Conservation (phyloP, 2,113 vertebrate species). For the Apistogramma diplotaenia region DNA sequence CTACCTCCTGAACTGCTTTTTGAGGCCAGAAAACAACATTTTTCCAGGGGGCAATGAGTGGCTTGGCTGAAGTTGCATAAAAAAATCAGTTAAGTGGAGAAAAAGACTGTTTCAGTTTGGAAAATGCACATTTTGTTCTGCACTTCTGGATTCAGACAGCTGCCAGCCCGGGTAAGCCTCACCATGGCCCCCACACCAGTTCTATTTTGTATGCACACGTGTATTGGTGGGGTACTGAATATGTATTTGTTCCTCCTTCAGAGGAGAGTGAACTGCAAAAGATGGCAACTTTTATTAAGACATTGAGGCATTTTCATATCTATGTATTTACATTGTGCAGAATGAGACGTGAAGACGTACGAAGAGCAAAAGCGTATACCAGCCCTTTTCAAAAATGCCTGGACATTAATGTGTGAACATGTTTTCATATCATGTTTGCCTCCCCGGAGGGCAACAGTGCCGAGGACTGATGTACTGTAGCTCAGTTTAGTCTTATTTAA, state of each 20-base stretch:
- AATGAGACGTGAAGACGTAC: not conserved
- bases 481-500: not conserved
- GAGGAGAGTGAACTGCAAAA: not conserved
- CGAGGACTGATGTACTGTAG: not conserved
- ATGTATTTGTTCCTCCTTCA: not conserved
- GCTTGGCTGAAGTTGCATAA: not conserved
- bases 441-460: not conserved
- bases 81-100: not conserved
- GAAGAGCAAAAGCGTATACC: not conserved
- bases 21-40: not conserved
- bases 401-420: not conserved
- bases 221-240: not conserved
- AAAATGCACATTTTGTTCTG: not conserved
- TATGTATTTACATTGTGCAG: not conserved
- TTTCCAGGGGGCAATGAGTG: not conserved
- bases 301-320: not conserved
- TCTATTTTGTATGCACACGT: not conserved
- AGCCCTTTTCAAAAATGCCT: not conserved
- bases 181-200: not conserved
- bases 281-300: not conserved
- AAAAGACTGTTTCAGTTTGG: not conserved
- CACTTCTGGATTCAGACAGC: not conserved
- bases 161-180: not conserved
- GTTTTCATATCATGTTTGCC: not conserved
- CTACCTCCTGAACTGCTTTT: not conserved